Conservation (phyloP, 2,888 invertebrate genomes). For the Agrotis exclamationis region DNA sequence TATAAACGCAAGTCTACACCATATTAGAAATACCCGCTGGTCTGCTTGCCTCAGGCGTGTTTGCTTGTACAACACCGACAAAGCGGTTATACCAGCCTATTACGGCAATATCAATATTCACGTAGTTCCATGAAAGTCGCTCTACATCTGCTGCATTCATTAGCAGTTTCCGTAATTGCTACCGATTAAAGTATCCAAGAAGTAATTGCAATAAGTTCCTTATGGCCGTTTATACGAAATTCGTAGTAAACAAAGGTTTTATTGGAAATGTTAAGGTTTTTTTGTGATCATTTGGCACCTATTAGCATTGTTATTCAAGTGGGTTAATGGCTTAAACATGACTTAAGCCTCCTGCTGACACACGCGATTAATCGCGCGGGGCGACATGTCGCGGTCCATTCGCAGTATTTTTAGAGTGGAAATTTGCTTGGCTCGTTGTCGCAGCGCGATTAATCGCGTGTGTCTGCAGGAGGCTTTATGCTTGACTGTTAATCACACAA, state of each 20-base stretch:
- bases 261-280: not conserved
- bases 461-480: too few relatives aligned
- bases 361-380: too few relatives aligned
- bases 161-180: slow-evolving; percentile 69
- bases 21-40: not conserved
- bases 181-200: slow-evolving; percentile 59
- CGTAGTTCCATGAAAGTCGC: slow-evolving; percentile 40
- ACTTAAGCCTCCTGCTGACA: too few relatives aligned
- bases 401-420: too few relatives aligned
- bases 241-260: slow-evolving; percentile 10
- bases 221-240: slow-evolving; percentile 47
- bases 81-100: not conserved
- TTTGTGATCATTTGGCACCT: not conserved
- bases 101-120: slow-evolving; percentile 43
- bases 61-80: slow-evolving; percentile 9
- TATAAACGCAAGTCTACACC: not conserved
- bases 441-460: too few relatives aligned
- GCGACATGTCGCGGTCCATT: too few relatives aligned
- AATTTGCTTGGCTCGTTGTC: too few relatives aligned
- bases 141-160: slow-evolving; percentile 52
- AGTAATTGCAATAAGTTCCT: slow-evolving; percentile 67
- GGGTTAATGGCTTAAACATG: not conserved
- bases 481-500: slow-evolving; percentile 2
- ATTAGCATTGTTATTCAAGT: slow-evolving; percentile 11
- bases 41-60: not conserved